Conservation (phyloP, 1,140 invertebrate genomes). For the Diorhabda elongata region DNA sequence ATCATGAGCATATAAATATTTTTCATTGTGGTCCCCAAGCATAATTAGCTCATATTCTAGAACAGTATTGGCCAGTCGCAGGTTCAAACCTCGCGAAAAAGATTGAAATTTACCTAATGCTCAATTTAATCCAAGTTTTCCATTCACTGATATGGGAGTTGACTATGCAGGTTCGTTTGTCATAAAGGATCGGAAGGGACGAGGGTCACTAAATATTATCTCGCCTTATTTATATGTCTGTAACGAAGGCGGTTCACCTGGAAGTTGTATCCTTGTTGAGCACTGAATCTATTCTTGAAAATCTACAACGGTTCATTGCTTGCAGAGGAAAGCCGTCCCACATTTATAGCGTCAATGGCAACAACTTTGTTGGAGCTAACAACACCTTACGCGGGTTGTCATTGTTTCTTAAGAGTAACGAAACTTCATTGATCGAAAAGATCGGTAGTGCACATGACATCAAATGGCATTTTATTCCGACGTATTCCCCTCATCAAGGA, state of each 20-base stretch:
- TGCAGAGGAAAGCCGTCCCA: conserved; percentile 33
- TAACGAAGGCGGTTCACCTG: conserved; percentile 47
- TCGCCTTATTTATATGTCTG: conserved; percentile 45
- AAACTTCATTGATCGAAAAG: not conserved
- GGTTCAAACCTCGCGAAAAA: conserved; percentile 13
- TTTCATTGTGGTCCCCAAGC: conserved; percentile 21
- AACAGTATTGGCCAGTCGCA: conserved; percentile 23
- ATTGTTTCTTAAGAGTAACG: not conserved
- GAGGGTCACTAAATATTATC: conserved; percentile 39
- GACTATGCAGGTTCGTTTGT: conserved; percentile 26
- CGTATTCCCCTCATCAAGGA: conserved; percentile 47
- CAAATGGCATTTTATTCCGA: conserved; percentile 23
- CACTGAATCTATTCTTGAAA: conserved; percentile 43
- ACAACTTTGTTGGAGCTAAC: not conserved
- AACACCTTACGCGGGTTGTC: not conserved
- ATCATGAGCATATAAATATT: conserved; percentile 16
- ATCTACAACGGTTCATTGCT: conserved; percentile 46
- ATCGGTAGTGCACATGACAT: conserved; percentile 1
- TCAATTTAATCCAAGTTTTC: not conserved
- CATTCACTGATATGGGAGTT: conserved; percentile 19
- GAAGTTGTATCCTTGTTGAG: conserved; percentile 44
- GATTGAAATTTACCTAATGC: conserved; percentile 15
- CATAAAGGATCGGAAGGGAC: conserved; percentile 11
- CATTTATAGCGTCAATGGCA: not conserved
- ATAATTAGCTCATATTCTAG: conserved; percentile 16